Evolutionary conservation across 2,888 invertebrate genomes (phyloP).

Genomic region (Agrochola macilenta): DNA sequence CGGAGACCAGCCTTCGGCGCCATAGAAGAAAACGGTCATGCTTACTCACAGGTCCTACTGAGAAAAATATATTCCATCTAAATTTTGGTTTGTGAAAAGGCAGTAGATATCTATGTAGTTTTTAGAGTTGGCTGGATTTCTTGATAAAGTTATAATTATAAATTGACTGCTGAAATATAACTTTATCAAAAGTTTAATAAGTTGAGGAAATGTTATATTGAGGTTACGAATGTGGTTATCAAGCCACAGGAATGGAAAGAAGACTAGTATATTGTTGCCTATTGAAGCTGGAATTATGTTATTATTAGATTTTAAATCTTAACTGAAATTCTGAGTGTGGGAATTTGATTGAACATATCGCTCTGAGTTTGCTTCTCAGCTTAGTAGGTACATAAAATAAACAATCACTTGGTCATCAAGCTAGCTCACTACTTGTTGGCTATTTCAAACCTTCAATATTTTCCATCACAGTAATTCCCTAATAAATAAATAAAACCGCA

Average conservation of each 20-base stretch:
- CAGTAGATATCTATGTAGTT: not conserved
- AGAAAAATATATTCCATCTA: not conserved
- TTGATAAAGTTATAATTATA: slow-evolving; percentile 27
- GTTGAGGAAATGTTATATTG: slow-evolving; percentile 8
- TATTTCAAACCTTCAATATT: not conserved
- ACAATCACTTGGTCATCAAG: not conserved
- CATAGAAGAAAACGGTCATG: too few species aligned
- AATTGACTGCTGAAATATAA: slow-evolving; percentile 23
- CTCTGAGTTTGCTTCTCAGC: not conserved
- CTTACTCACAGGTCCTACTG: not conserved
- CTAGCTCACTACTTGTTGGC: not conserved
- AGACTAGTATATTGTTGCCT: too few species aligned
- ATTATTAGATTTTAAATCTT: not conserved
- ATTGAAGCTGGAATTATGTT: too few species aligned
- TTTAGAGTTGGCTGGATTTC: too few species aligned
- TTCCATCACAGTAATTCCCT: not conserved
- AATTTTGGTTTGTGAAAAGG: not conserved
- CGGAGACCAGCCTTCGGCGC: too few species aligned
- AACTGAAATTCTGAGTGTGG: not conserved
- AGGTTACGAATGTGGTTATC: slow-evolving; percentile 21
- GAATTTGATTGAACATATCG: not conserved
- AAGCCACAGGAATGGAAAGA: not conserved
- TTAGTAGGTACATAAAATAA: not conserved
- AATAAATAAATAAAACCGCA: not conserved
- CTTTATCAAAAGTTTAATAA: slow-evolving; percentile 38